Evolutionary conservation across 2,888 invertebrate genomes (phyloP).

Genomic region (Hylaea fasciaria): DNA sequence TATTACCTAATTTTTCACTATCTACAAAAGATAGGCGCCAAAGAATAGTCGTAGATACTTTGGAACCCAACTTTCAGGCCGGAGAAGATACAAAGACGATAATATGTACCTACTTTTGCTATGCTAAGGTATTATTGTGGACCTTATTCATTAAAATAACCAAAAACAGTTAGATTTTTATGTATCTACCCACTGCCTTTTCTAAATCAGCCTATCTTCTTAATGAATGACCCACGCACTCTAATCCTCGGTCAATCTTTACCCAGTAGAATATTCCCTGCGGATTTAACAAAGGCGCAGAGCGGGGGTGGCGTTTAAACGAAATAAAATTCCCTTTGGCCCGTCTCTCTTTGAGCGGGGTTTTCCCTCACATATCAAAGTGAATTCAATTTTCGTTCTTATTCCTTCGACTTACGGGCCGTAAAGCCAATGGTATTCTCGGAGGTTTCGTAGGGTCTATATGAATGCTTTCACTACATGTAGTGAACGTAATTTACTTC

Average conservation of each 20-base stretch:
- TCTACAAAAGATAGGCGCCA: too few species aligned
- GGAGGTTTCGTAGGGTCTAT: slow-evolving; percentile 13
- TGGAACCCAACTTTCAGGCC: too few species aligned
- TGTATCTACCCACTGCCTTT: not conserved
- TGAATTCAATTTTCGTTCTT: slow-evolving; percentile 23
- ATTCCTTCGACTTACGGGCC: slow-evolving; percentile 21
- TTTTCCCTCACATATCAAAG: slow-evolving; percentile 29
- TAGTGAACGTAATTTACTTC: slow-evolving; percentile 22
- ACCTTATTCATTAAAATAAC: too few species aligned
- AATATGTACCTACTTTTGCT: too few species aligned
- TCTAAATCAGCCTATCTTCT: too few species aligned
- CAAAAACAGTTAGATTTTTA: too few species aligned
- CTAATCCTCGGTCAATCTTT: slow-evolving; percentile 31
- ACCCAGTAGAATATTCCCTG: slow-evolving; percentile 18
- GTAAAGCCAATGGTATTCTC: slow-evolving; percentile 21
- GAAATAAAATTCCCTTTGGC: slow-evolving; percentile 51
- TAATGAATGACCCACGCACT: slow-evolving; percentile 10
- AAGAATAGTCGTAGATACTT: too few species aligned
- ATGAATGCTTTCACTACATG: slow-evolving; percentile 18
- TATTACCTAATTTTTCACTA: too few species aligned
- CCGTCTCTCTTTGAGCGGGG: slow-evolving; percentile 31
- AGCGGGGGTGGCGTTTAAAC: slow-evolving; percentile 42
- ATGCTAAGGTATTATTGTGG: too few species aligned
- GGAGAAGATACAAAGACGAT: too few species aligned
- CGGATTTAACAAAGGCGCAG: slow-evolving; percentile 38